Evolutionary conservation across 1,140 invertebrate species (phyloP), one percentile per base, ranked within the genome.

Genomic region (Drosophila sechellia): DNA sequence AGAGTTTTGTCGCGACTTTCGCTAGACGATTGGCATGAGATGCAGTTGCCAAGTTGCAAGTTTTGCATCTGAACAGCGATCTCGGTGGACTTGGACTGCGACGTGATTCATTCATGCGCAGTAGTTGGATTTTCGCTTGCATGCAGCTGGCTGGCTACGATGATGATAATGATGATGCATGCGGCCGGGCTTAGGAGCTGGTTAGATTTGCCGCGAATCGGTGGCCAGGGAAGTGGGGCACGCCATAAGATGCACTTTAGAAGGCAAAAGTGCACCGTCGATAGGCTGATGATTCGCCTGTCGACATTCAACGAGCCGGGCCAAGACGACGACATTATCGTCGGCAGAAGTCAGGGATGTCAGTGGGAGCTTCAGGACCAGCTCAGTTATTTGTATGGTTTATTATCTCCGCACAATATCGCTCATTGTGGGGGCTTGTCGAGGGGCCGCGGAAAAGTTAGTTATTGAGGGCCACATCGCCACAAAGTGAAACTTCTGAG

Each of bases 1-100:
- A 80, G 84, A 87, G 84, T 89, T 89, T 89, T 89, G 85, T 87
- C 84, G 84, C 83, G 83, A 87, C 85, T 89, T 89, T 89, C 84
- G 84, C 84, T 90, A 83, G 83, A 83, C 79, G 74, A 45, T 77
- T 76, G 52, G 71, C 77, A 77, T 80, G 79, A 46, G 57, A 77
- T 83, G 75, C 68, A 37, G 68, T 50, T 58, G 34, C 49, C 8
- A 46, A 22, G 25, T n/a, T 50, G 48, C 48, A 11, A 50, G 48
- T 34, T 50, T 52, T 77, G 48, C 55, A 52, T 71, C 70, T 75
- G 37, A 65, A 48, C 73, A 52, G 57, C 75, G 74, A 77, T 74
- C 68, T 45, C 40, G 52, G 31, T 39, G 34, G 50, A 48, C 27
- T 39, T 20, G 49, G 49, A 50, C 17, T 25, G 15, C 53, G 35